phyloP scores from a whole-genome alignment of 2,113 vertebrate species.

The Motacilla tschutschensis region DNA sequence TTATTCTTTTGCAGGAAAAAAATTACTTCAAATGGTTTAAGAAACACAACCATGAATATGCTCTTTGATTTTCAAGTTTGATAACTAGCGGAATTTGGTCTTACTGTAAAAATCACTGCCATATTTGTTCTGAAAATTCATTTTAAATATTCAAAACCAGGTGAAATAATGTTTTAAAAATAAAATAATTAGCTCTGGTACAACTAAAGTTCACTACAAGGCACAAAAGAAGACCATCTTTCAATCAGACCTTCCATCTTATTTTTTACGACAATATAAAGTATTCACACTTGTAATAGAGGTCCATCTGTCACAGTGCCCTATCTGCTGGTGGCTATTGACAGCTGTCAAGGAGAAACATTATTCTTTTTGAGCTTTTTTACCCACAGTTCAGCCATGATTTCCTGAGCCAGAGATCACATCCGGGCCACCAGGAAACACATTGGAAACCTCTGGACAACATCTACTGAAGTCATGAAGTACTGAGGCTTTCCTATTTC shows the following conservation, averaged over 20 bases:
- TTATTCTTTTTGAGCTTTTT: neutral
- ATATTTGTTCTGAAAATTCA: neutral
- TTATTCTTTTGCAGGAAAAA: neutral
- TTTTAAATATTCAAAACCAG: neutral
- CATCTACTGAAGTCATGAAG: neutral
- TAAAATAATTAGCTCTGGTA: neutral
- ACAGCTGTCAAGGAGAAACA: neutral
- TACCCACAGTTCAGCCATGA: neutral
- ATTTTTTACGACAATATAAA: neutral
- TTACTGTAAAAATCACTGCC: neutral
- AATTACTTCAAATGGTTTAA: neutral
- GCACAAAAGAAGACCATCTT: neutral
- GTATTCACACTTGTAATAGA: fast-evolving
- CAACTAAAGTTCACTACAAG: neutral
- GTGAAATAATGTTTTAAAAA: neutral
- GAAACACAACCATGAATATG: neutral
- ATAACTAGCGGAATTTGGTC: neutral
- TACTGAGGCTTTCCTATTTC: neutral
- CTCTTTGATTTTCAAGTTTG: neutral
- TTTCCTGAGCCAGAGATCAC: neutral
- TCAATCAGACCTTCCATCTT: neutral
- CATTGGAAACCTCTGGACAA: neutral
- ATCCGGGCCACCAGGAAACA: neutral
- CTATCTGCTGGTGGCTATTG: neutral
- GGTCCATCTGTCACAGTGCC: neutral